These are phyloP conservation scores for Ceratitis capitata DNA, from an alignment of 1,140 invertebrate genomes.

Conservation along the genomic window DNA sequence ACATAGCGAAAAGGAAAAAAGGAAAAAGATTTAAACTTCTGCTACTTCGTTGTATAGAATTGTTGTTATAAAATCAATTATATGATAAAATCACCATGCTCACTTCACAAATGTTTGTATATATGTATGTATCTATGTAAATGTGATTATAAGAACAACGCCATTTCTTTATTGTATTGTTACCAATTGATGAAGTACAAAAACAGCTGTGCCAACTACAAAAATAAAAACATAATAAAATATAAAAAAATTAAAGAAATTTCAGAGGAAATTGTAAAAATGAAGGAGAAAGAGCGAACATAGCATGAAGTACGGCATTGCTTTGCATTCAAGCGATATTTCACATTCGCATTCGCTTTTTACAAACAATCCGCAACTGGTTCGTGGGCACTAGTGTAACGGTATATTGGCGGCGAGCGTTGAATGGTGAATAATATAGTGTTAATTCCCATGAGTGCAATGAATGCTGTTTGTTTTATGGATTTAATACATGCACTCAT, in stretches of 20 bases:
- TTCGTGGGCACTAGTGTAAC: not conserved
- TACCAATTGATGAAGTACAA: not conserved
- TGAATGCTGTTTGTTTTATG: slow-evolving; percentile 34
- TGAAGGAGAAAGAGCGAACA: too few species aligned
- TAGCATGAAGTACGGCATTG: slow-evolving; percentile 7
- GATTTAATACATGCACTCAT: slow-evolving; percentile 18
- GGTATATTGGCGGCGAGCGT: not conserved
- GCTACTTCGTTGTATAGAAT: too few species aligned
- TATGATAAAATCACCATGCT: too few species aligned
- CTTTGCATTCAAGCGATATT: not conserved
- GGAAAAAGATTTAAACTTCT: too few species aligned
- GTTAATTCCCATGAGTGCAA: slow-evolving; percentile 39
- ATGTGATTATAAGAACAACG: not conserved
- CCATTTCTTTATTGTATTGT: not conserved
- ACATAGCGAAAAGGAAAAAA: too few species aligned
- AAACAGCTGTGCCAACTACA: not conserved
- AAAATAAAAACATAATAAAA: not conserved
- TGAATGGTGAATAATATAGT: slow-evolving; percentile 38
- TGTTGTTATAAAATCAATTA: too few species aligned
- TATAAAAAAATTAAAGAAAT: not conserved
- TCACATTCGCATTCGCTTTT: not conserved
- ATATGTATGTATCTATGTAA: not conserved
- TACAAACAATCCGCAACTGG: not conserved
- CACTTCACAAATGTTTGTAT: not conserved
- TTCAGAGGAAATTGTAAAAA: not conserved